Conservation (phyloP, 2,113 vertebrate species). For the Labeo rohita region DNA sequence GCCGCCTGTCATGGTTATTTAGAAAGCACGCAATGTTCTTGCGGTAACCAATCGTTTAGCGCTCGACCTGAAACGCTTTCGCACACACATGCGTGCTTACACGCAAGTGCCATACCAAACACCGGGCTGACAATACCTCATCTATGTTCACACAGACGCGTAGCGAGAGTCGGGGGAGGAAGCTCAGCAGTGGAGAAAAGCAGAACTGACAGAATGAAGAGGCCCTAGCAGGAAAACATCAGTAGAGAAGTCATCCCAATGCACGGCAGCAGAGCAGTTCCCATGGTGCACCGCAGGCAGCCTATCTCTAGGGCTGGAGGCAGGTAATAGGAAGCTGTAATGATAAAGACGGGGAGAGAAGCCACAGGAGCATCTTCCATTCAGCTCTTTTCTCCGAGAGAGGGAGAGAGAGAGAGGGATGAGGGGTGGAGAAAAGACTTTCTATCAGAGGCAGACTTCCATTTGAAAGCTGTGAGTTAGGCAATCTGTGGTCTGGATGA, state of each 20-base stretch:
- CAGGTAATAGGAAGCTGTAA: conserved; percentile 79
- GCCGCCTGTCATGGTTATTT: background rate
- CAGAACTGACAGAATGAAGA: conserved; percentile 61
- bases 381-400: conserved; percentile 52
- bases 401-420: conserved; percentile 32
- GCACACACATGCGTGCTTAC: conserved; percentile 9
- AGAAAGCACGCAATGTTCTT: conserved; percentile 1
- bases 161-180: conserved; percentile 20
- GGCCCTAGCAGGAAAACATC: conserved; percentile 73
- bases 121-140: conserved; percentile 47
- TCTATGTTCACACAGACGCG: conserved; percentile 46
- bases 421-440: conserved; percentile 25
- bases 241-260: conserved; percentile 79
- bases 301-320: conserved; percentile 77
- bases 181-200: conserved; percentile 64
- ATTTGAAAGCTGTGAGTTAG: conserved; percentile 32
- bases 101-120: conserved; percentile 36
- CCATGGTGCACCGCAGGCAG: conserved; percentile 73
- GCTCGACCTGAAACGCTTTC: background rate
- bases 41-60: conserved; percentile 9
- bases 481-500: conserved; percentile 45
- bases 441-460: conserved; percentile 36
- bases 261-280: conserved; percentile 74
- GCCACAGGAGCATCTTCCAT: conserved; percentile 70
- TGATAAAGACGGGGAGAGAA: conserved; percentile 73